A percentile compares a stretch with the other conserved stretches of the same genome.
Conservation (phyloP, 1,140 invertebrate species). For the Ceratoteleas bidentatus region DNA sequence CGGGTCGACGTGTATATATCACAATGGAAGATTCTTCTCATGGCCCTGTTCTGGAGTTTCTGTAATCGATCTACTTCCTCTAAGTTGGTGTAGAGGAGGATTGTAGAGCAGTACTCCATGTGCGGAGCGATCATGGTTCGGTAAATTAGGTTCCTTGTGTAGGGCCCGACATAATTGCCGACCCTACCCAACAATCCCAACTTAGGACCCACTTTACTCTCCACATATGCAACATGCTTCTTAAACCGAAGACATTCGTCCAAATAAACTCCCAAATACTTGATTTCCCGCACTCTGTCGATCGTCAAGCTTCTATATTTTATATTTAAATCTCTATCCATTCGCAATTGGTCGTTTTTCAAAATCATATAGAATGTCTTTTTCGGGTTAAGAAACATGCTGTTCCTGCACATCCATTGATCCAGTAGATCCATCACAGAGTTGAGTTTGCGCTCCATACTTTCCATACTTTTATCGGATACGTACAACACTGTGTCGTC, state of each 20-base stretch:
- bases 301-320: not conserved
- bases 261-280: slow-evolving; percentile 6
- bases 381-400: slow-evolving; percentile 5
- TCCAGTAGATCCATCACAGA: slow-evolving; percentile 8
- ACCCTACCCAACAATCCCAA: slow-evolving; percentile 6
- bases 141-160: slow-evolving; percentile 19
- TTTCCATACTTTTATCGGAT: slow-evolving; percentile 11
- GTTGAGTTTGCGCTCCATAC: slow-evolving; percentile 18
- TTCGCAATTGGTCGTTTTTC: slow-evolving; percentile 13
- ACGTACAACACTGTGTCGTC: slow-evolving; percentile 28
- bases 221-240: slow-evolving; percentile 16
- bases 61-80: slow-evolving; percentile 4
- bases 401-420: slow-evolving; percentile 12
- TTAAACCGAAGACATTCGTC: slow-evolving; percentile 9
- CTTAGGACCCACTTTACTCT: slow-evolving; percentile 1
- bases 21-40: slow-evolving; percentile 5
- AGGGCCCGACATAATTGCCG: slow-evolving; percentile 7
- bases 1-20: slow-evolving; percentile 1
- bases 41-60: slow-evolving; percentile 21
- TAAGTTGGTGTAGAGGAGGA: slow-evolving; percentile 1
- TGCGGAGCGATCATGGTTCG: slow-evolving; percentile 30
- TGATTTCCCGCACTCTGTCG: not conserved
- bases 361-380: slow-evolving; percentile 15
- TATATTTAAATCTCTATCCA: slow-evolving; percentile 11
- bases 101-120: slow-evolving; percentile 35